Base-by-base conservation (phyloP, 2,888 invertebrate genomes). In the Colostygia pectinataria region DNA sequence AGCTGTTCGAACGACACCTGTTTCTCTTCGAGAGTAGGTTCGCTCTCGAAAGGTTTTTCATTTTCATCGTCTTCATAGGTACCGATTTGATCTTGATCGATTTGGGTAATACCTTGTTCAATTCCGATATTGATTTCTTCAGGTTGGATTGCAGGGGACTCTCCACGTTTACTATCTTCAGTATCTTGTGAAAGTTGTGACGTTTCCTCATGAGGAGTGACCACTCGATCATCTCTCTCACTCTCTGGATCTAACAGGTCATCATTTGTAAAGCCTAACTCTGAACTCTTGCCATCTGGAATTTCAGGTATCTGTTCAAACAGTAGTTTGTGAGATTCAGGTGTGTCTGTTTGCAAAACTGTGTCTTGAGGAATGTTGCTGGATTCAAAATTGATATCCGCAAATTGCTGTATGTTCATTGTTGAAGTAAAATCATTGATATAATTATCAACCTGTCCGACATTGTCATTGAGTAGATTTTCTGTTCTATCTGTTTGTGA, bases 231-330 rank as follows among this genome's bases (percentile, higher is more conserved):
- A 42, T 85, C 81, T 53, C 75, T 80, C 45, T 84, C 85, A 54
- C 83, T 80, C 54, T 87, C 88, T 8, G 77, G 77, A 45, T 85
- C 86, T 47, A 74, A 69, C 34, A 70, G 54, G 49, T 88, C 89
- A 53, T 89, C 89, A 68, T 80, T 80, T 14, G 69, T 67, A 61
- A 89, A 89, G 25, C 88, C 88, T 68, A 88, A 61, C 64, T 89
- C 88, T 10, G 88, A 89, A 66, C 85, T 88, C 62, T 90, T 90
- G 7, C 89, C 90, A 63, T 89, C 88, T 25, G 90, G 90, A 58
- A 89, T 89, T 77, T 90, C 90, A 13, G 90, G 90, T 60, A 90
- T 90, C 71, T 90, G 89, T 71, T 90, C 90, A 65, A 89, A 90
- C 7, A 90, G 64, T 39, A 90, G 69, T 61, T 90, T 90, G 59